Evolutionary conservation across 2,888 invertebrate species (phyloP).

Genomic region (Teleogryllus oceanicus): DNA sequence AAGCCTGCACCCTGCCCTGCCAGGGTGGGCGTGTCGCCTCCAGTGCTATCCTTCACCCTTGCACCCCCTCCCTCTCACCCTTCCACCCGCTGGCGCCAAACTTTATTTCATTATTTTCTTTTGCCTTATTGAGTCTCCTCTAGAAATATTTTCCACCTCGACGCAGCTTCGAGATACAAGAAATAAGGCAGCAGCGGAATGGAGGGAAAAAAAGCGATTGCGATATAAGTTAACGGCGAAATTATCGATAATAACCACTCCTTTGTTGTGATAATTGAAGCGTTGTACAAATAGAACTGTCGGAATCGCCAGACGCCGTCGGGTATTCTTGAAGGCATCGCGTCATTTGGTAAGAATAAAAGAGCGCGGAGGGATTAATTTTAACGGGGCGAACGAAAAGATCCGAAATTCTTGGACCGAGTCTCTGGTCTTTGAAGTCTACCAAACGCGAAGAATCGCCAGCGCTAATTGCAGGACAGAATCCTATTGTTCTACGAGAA

Average conservation of each 20-base stretch:
- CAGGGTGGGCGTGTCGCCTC: not conserved
- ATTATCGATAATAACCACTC: slow-evolving; percentile 18
- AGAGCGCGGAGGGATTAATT: not conserved
- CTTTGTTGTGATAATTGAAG: slow-evolving; percentile 18
- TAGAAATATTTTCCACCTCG: not conserved
- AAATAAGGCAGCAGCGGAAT: not conserved
- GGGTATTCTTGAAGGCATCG: not conserved
- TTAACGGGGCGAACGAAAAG: not conserved
- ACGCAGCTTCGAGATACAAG: slow-evolving; percentile 18
- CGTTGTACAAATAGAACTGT: not conserved
- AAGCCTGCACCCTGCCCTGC: too few species aligned
- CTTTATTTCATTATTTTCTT: slow-evolving; percentile 9
- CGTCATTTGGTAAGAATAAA: not conserved
- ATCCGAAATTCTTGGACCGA: too few species aligned
- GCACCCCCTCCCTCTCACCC: not conserved
- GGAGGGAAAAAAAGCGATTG: slow-evolving; percentile 5
- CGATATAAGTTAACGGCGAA: not conserved
- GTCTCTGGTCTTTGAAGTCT: too few species aligned
- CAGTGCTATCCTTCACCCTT: not conserved
- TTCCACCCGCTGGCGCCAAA: not conserved
- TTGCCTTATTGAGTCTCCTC: slow-evolving; percentile 5
- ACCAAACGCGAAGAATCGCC: too few species aligned
- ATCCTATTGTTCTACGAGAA: too few species aligned
- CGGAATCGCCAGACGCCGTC: not conserved
- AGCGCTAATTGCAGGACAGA: too few species aligned